Conservation (phyloP, 2,888 invertebrate species). For the Aricia artaxerxes region DNA sequence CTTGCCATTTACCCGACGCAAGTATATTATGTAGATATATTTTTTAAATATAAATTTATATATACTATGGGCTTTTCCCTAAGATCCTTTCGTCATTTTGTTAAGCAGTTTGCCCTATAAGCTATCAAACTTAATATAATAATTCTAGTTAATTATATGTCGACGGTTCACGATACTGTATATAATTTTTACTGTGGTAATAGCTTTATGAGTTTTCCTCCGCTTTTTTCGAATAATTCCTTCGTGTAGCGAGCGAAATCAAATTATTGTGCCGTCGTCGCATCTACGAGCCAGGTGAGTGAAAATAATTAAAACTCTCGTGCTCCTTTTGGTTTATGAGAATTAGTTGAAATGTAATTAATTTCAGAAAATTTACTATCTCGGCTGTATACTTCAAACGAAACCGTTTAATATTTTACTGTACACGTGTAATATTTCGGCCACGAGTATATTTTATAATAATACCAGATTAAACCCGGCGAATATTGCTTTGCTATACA, state of each 20-base stretch:
- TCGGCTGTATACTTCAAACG: neutral
- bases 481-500: too few species aligned
- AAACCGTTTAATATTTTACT: neutral
- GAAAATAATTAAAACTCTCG: constrained; percentile 51
- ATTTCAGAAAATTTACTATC: constrained; percentile 17
- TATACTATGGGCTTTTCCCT: too few species aligned
- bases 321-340: constrained; percentile 39
- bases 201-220: constrained; percentile 65
- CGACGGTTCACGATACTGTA: neutral
- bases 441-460: neutral
- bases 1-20: too few species aligned
- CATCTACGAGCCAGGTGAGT: constrained; percentile 50
- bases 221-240: constrained; percentile 62
- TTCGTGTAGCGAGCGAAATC: constrained; percentile 61
- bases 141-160: too few species aligned
- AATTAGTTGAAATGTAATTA: constrained; percentile 25
- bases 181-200: constrained; percentile 44
- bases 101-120: too few species aligned
- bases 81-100: too few species aligned
- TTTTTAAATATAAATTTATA: too few species aligned
- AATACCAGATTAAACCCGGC: neutral
- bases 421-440: neutral
- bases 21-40: too few species aligned
- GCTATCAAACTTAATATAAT: too few species aligned
- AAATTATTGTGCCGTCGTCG: constrained; percentile 59